These are phyloP conservation scores for Boulengeromyrus knoepffleri DNA, from an alignment of 2,113 vertebrate species.

Conservation along the genomic window DNA sequence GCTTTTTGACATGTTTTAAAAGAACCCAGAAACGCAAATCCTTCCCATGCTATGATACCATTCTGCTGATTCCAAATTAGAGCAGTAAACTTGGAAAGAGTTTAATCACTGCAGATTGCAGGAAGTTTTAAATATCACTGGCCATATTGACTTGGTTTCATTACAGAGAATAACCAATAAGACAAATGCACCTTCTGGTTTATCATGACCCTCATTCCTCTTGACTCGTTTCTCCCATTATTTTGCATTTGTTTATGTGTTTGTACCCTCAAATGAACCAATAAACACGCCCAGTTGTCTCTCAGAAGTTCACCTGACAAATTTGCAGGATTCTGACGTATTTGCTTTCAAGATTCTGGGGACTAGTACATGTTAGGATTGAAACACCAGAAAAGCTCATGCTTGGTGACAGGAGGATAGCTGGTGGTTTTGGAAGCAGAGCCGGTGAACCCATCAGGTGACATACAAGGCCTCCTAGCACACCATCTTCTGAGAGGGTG, in stretches of 20 bases:
- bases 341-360: background rate
- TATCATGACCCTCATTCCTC: background rate
- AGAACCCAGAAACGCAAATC: conserved; percentile 41
- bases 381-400: background rate
- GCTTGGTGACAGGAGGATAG: background rate
- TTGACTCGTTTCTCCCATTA: background rate
- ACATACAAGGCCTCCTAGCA: background rate
- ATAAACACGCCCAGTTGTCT: background rate
- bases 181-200: background rate
- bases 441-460: background rate
- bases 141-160: background rate
- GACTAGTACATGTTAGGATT: background rate
- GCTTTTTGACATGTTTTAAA: conserved; percentile 12
- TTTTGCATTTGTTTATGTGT: background rate
- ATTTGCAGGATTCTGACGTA: background rate
- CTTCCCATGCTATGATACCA: background rate
- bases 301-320: background rate
- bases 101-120: background rate
- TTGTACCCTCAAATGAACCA: background rate
- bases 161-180: background rate
- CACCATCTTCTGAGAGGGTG: background rate
- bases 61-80: conserved; percentile 18
- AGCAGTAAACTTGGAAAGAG: background rate
- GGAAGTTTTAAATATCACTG: background rate
- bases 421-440: background rate